Conservation (phyloP, 2,797 vertebrate genomes). For the Cyclopterus lumpus region DNA sequence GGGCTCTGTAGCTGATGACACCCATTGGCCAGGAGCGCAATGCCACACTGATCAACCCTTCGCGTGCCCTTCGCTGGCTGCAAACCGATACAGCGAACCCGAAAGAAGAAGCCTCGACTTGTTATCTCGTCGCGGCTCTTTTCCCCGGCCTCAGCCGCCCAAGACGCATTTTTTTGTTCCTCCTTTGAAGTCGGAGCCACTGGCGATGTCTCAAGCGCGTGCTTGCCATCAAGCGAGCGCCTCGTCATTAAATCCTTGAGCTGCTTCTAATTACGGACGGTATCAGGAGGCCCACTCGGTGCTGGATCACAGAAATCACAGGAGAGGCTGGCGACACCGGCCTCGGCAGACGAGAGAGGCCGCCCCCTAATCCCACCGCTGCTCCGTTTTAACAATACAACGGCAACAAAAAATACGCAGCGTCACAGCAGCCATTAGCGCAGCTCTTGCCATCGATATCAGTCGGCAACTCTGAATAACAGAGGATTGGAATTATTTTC, state of each 20-base stretch:
- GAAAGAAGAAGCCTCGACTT: conserved; percentile 84
- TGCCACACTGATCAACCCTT: conserved; percentile 66
- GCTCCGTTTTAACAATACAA: conserved; percentile 22
- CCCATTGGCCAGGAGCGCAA: conserved; percentile 55
- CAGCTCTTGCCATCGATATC: neutral
- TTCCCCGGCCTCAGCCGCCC: conserved; percentile 73
- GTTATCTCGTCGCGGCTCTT: conserved; percentile 86
- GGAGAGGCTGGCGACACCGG: conserved; percentile 26
- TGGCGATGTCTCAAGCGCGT: conserved; percentile 78
- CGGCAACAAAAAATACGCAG: conserved; percentile 39
- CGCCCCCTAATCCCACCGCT: conserved; percentile 25
- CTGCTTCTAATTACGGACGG: conserved; percentile 79
- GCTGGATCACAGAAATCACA: conserved; percentile 55
- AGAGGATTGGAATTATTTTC: neutral
- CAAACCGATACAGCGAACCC: conserved; percentile 83
- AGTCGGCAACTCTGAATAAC: neutral
- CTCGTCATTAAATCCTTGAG: conserved; percentile 83
- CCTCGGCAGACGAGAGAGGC: conserved; percentile 19
- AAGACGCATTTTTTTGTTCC: conserved; percentile 82
- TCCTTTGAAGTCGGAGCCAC: conserved; percentile 88
- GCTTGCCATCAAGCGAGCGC: conserved; percentile 78
- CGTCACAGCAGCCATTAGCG: conserved; percentile 11
- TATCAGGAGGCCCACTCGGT: conserved; percentile 65
- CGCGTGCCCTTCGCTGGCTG: conserved; percentile 69
- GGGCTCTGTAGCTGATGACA: conserved; percentile 55